These are phyloP conservation scores for Sycobia sp. DNA, from an alignment of 1,140 invertebrate species.

Conservation along the genomic window DNA sequence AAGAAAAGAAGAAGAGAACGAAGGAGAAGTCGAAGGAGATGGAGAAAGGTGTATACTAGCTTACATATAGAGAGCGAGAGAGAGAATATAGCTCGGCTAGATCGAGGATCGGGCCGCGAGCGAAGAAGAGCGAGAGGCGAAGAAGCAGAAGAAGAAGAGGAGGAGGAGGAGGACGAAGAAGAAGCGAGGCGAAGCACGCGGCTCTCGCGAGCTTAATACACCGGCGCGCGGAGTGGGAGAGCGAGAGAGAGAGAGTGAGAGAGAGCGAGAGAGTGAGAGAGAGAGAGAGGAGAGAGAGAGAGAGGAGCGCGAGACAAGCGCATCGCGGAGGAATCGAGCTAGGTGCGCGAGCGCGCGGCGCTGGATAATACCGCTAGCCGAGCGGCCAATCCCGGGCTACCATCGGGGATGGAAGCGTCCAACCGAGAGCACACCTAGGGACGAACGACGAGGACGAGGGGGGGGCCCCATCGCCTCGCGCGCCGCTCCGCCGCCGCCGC, in stretches of 20 bases:
- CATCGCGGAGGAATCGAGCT: neutral
- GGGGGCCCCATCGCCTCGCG: too few species aligned
- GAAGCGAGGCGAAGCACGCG: too few species aligned
- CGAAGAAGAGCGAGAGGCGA: neutral
- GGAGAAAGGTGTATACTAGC: neutral
- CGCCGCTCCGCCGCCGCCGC: too few species aligned
- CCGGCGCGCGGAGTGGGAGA: neutral
- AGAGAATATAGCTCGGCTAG: conserved; percentile 20
- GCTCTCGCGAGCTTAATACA: too few species aligned
- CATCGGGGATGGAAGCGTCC: conserved; percentile 43
- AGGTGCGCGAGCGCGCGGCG: conserved; percentile 16
- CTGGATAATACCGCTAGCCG: conserved; percentile 52
- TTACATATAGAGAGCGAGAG: neutral
- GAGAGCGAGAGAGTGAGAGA: too few species aligned
- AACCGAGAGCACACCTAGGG: too few species aligned
- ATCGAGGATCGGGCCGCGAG: conserved; percentile 18
- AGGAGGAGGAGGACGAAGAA: neutral
- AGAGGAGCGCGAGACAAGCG: neutral
- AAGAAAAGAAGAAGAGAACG: neutral
- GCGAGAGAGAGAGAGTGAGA: too few species aligned
- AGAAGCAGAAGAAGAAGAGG: neutral
- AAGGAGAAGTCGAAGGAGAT: neutral
- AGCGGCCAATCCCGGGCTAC: conserved; percentile 38
- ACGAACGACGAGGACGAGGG: too few species aligned
- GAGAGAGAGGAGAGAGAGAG: neutral